Evolutionary conservation across 2,113 vertebrate species (phyloP).

Genomic region (Nerophis lumbriciformis): DNA sequence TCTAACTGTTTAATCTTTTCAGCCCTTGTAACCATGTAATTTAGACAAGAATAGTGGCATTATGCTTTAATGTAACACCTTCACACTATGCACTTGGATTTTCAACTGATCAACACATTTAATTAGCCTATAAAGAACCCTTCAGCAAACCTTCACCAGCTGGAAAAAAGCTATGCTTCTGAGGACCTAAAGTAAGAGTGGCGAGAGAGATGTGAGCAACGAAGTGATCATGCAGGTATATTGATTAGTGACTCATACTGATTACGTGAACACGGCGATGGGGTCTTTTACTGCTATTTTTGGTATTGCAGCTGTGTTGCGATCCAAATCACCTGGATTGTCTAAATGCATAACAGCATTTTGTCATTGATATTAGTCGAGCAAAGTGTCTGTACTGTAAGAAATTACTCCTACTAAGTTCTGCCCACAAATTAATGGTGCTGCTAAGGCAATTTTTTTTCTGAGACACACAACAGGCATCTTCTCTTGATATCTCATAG

Average conservation of each 20-base stretch:
- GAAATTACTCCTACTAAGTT: too few relatives aligned
- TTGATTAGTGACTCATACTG: conserved; percentile 27
- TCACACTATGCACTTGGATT: neutral
- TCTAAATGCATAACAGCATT: neutral
- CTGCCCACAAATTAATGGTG: too few relatives aligned
- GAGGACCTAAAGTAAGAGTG: too few relatives aligned
- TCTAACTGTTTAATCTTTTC: too few relatives aligned
- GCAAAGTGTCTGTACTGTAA: too few relatives aligned
- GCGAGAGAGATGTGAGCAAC: conserved; percentile 18
- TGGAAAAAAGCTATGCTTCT: too few relatives aligned
- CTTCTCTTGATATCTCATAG: too few relatives aligned
- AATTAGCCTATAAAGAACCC: neutral
- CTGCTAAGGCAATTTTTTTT: too few relatives aligned
- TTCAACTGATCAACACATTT: neutral
- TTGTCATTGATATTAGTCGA: neutral
- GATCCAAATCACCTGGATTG: neutral
- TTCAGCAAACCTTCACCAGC: too few relatives aligned
- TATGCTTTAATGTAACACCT: neutral
- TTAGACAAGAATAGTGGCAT: too few relatives aligned
- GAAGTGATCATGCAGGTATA: conserved; percentile 17
- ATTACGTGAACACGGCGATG: conserved; percentile 10
- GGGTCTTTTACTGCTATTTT: conserved; percentile 1
- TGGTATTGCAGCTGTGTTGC: conserved; percentile 1
- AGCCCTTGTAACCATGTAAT: too few relatives aligned
- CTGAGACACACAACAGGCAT: too few relatives aligned